Conservation (phyloP, 2,113 vertebrate species). For the Ondatra zibethicus region DNA sequence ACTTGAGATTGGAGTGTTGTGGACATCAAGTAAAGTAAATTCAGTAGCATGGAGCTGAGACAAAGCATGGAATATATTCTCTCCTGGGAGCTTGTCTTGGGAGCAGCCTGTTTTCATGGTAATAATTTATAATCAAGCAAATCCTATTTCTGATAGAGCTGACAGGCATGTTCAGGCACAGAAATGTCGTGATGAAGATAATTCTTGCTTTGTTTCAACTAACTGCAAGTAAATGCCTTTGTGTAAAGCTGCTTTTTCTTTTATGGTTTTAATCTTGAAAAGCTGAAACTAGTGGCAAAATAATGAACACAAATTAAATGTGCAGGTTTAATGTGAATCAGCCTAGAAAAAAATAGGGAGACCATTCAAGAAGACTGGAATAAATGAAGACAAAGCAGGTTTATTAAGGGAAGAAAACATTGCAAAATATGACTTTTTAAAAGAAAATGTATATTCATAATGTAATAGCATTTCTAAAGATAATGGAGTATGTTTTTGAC, state of each 20-base stretch:
- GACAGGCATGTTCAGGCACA: not conserved
- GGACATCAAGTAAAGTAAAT: not conserved
- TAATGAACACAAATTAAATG: constrained; percentile 18
- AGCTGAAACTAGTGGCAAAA: not conserved
- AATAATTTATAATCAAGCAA: not conserved
- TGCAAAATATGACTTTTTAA: not conserved
- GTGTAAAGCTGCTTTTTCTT: not conserved
- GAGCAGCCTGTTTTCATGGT: not conserved
- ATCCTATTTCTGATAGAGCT: not conserved
- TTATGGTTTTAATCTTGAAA: not conserved
- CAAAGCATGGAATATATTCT: not conserved
- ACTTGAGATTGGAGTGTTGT: not conserved
- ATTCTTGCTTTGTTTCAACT: not conserved
- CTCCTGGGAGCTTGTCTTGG: accelerated
- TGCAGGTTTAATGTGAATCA: not conserved
- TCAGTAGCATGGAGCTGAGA: not conserved
- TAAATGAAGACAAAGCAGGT: constrained; percentile 22
- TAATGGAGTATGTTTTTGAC: not conserved
- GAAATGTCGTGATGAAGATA: not conserved
- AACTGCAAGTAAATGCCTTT: not conserved
- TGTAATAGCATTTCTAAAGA: not conserved
- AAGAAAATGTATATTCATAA: not conserved
- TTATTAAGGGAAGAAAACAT: not conserved
- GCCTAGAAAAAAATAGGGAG: not conserved
- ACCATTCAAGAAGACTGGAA: not conserved